Conservation (phyloP, 2,797 vertebrate species). For the Mus caroli region DNA sequence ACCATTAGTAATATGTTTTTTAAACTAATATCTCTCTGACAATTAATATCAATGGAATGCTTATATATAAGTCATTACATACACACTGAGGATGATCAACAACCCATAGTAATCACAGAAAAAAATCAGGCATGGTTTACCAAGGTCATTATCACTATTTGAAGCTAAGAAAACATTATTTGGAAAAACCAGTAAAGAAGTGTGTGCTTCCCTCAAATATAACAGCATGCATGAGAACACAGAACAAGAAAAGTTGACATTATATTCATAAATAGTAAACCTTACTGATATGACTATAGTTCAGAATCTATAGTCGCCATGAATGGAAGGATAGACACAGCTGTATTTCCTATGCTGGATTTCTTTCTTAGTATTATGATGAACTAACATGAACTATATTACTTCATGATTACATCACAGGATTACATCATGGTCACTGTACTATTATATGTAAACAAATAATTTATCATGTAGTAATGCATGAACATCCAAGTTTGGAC, state of each 20-base stretch:
- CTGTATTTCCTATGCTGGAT: neutral
- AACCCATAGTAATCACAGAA: neutral
- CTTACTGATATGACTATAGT: neutral
- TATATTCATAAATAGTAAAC: neutral
- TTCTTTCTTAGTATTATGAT: neutral
- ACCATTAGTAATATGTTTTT: neutral
- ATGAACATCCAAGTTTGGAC: neutral
- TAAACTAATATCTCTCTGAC: neutral
- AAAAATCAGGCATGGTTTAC: neutral
- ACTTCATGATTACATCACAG: neutral
- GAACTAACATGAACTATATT: neutral
- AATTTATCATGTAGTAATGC: neutral
- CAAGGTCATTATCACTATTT: neutral
- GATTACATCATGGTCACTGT: neutral
- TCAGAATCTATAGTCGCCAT: neutral
- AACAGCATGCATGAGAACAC: neutral
- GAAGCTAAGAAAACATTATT: neutral
- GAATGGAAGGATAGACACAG: neutral
- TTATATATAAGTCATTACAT: neutral
- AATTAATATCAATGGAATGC: neutral
- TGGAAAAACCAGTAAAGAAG: neutral
- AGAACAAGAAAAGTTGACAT: neutral
- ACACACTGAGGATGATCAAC: neutral
- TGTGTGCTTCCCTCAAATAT: neutral
- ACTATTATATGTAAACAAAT: neutral